Evolutionary conservation across 2,797 vertebrate species (phyloP), one percentile per base, ranked within the genome.

Genomic region (Eurystomus glaucurus): DNA sequence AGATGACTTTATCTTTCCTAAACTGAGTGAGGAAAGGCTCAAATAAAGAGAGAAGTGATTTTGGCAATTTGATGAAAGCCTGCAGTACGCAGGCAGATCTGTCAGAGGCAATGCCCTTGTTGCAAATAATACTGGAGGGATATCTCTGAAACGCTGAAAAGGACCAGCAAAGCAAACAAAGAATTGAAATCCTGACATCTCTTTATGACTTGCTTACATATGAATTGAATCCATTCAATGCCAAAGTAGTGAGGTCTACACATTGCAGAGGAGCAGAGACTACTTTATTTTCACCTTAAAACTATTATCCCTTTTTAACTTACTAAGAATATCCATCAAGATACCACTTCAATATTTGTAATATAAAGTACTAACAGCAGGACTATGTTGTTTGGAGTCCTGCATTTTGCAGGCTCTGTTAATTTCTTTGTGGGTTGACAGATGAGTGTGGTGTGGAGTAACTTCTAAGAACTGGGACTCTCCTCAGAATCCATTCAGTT

Each of bases 21-120:
- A 92, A 74, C 9, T 65, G 33, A 58, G 23, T 33, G 60, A 12
- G 11, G 45, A 88, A 94, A 76, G 39, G 43, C 82, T 90, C 37
- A 88, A 87, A 93, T 83, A 61, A 75, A 50, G 60, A 95, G 39
- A 58, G 41, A 93, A 91, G 23, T 74, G 66, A 75, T 97, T 92
- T 48, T 85, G 70, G 60, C 72, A 95, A 22, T 75, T 85, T 65
- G 22, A 26, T 90, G 79, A 85, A 83, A 88, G 33, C 66, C 75
- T 95, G 46, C 39, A 51, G 25, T 60, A 43, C 23, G 37, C 35
- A 86, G 52, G 35, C 55, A 93, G 66, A 85, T 75, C 68, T 78
- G 50, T 84, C 89, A 90, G 74, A 95, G 62, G 65, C 79, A 92
- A 66, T 65, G 23, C 18, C 35, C 31, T 87, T 65, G 61, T 60